Base-by-base conservation (phyloP, 2,113 vertebrate species). In the Narcine bancroftii region DNA sequence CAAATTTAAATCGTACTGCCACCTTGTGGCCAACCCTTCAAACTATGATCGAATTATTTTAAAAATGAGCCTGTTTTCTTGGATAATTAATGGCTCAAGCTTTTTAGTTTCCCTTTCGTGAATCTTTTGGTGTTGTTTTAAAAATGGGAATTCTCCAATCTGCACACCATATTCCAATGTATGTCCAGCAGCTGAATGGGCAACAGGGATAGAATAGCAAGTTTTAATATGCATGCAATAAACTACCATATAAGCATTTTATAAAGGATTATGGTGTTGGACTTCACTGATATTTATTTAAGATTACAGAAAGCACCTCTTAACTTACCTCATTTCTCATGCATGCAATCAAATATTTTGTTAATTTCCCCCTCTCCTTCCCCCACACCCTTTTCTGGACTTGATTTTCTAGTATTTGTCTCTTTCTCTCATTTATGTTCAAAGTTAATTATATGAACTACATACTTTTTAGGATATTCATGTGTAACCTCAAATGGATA, bases 21-120 rank as follows among this genome's bases (percentile, higher is more conserved):
- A 91, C 47, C 89, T 91, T 29, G 89, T 91, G 89, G 89, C 26
- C 65, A 91, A 91, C 42, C 71, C 10, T 45, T 39, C 65, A 91
- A 47, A 29, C 63, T 69, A 6, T 42, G 36, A 29, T 69, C 9
- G 53, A 36, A 13, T 42, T 39, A 42, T 65, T 17, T 5, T 29
- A 53, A 66, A 91, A 45, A 42, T 26, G 56, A 89, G 65, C 17
- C 45, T 36, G 21, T 45, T 39, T 71, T 66, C 13, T 91, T 47
- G 7, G 29, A 13, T 1, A 1, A 15, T 47, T 33, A 47, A 11
- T 33, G 26, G 63, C 36, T 39, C 13, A 71, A 53, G 29, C 89
- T 17, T 47, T 47, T 65, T 91, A 69, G 24, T 45, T 91, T 29
- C 63, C 66, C 42, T 47, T 69, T 33, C 13, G 39, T 13, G 21